Evolutionary conservation across 2,888 invertebrate genomes (phyloP).

Genomic region (Platypus cylindrus): DNA sequence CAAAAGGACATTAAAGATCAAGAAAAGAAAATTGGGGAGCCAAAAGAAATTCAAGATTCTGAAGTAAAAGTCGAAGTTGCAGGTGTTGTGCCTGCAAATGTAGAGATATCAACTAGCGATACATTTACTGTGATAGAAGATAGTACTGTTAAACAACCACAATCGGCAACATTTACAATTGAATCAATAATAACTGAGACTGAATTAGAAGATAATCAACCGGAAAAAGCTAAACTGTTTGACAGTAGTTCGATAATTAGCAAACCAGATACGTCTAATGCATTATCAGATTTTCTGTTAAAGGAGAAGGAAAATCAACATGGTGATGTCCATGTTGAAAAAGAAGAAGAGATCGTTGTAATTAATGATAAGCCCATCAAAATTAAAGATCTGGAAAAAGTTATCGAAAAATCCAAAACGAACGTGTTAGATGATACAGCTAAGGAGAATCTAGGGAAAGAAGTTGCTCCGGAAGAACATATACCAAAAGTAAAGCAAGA

Average conservation of each 20-base stretch:
- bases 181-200: conserved; percentile 26
- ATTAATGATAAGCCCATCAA: conserved; percentile 21
- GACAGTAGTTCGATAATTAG: background rate
- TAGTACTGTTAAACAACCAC: conserved; percentile 5
- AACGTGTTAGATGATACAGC: too few relatives aligned
- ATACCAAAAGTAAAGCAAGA: background rate
- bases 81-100: conserved; percentile 15
- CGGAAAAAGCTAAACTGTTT: conserved; percentile 6
- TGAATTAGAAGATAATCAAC: conserved; percentile 16
- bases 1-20: background rate
- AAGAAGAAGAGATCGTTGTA: conserved; percentile 10
- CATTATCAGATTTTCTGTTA: too few relatives aligned
- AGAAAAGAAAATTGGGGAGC: conserved; percentile 13
- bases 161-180: conserved; percentile 20
- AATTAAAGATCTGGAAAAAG: conserved; percentile 9
- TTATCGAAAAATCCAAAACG: conserved; percentile 1
- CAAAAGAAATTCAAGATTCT: conserved; percentile 9
- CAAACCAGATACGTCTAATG: conserved; percentile 9
- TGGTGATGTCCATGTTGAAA: too few relatives aligned
- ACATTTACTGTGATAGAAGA: conserved; percentile 16
- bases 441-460: background rate
- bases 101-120: conserved; percentile 22
- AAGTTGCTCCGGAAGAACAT: background rate
- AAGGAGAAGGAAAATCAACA: too few relatives aligned
- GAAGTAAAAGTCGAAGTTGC: conserved; percentile 21